These are phyloP conservation scores for Amblyopsis hoosieri DNA, from an alignment of 2,797 vertebrate genomes.

Conservation along the genomic window DNA sequence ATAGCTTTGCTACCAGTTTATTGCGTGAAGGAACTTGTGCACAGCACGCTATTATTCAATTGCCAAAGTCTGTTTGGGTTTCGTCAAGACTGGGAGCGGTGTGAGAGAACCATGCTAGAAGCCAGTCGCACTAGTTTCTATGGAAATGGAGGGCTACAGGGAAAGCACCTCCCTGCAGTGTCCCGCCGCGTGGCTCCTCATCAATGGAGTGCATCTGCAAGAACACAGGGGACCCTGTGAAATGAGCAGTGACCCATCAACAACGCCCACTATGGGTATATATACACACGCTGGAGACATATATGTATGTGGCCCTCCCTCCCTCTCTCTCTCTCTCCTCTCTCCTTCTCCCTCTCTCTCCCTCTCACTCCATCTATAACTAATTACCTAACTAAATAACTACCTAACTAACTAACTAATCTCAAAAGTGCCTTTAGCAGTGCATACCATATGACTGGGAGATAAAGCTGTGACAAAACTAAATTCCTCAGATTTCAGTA, in stretches of 20 bases:
- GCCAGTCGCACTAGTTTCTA: constrained; percentile 95
- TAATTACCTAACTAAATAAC: too few relatives aligned
- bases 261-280: constrained; percentile 53
- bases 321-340: too few relatives aligned
- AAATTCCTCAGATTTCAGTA: constrained; percentile 87
- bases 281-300: constrained; percentile 48
- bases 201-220: constrained; percentile 99
- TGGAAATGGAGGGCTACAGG: constrained; percentile 90
- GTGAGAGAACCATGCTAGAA: constrained; percentile 89
- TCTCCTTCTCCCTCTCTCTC: too few relatives aligned
- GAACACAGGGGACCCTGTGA: constrained; percentile 89
- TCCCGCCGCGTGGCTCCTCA: constrained; percentile 97
- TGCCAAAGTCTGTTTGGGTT: constrained; percentile 86
- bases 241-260: constrained; percentile 99
- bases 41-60: constrained; percentile 95
- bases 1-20: constrained; percentile 79
- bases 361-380: too few relatives aligned
- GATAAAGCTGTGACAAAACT: constrained; percentile 78
- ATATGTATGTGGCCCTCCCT: constrained; percentile 61
- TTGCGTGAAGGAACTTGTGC: constrained; percentile 88
- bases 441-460: constrained; percentile 43
- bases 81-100: constrained; percentile 86
- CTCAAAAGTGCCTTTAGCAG: too few relatives aligned
- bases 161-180: constrained; percentile 88
- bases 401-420: too few relatives aligned